Conservation (phyloP, 2,797 vertebrate species). For the Lophius americanus region DNA sequence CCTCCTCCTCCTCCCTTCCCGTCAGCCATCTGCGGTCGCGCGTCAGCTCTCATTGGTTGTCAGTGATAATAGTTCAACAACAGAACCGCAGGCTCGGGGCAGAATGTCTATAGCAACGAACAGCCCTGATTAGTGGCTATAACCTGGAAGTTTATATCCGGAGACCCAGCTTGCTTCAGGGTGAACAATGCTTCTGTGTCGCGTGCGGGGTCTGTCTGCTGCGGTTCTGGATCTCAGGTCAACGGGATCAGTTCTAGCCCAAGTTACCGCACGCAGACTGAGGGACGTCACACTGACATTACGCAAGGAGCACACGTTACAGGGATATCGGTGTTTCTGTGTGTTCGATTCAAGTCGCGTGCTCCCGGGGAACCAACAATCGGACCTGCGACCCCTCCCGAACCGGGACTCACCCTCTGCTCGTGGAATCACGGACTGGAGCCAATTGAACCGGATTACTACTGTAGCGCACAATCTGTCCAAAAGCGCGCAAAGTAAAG, state of each 20-base stretch:
- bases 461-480: conserved; percentile 25
- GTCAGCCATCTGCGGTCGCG: conserved; percentile 58
- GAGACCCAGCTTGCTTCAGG: not conserved
- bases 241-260: conserved; percentile 34
- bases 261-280: conserved; percentile 38
- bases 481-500: conserved; percentile 18
- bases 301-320: conserved; percentile 31
- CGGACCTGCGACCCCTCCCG: not conserved
- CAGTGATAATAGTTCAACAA: conserved; percentile 48
- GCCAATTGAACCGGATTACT: conserved; percentile 23
- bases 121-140: not conserved
- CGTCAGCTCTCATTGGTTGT: conserved; percentile 69
- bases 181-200: conserved; percentile 62
- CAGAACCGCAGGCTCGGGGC: conserved; percentile 33
- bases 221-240: conserved; percentile 51
- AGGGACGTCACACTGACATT: conserved; percentile 50
- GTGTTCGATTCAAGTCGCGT: not conserved
- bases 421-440: conserved; percentile 33
- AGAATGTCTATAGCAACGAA: conserved; percentile 52
- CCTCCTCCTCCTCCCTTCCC: not conserved
- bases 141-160: no score
- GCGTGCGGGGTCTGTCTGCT: conserved; percentile 37
- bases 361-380: conserved; percentile 11
- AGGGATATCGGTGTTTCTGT: conserved; percentile 23
- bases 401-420: conserved; percentile 30